Conservation (phyloP, 2,113 vertebrate genomes). For the Hippocampus mohnikei region DNA sequence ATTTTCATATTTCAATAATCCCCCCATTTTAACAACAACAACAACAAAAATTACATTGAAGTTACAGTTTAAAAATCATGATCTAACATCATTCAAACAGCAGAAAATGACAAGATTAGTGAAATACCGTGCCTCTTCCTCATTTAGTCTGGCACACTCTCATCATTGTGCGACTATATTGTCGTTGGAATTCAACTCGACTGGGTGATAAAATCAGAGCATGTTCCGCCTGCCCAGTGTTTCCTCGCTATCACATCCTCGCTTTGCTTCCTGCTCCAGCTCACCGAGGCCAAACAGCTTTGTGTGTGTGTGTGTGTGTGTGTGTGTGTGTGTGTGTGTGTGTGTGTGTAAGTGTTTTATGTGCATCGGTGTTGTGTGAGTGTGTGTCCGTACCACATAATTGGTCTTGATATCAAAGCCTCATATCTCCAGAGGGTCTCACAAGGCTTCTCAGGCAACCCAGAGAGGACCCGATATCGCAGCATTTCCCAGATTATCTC, state of each 20-base stretch:
- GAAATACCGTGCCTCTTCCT: not conserved
- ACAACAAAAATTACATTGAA: not conserved
- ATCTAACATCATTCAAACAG: not conserved
- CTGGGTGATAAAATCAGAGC: constrained; percentile 64
- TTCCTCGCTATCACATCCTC: constrained; percentile 64
- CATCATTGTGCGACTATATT: constrained; percentile 50
- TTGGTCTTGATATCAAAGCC: constrained; percentile 74
- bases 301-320: constrained; percentile 12
- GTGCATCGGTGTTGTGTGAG: constrained; percentile 13
- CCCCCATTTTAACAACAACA: too few relatives aligned
- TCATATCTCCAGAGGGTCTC: constrained; percentile 70
- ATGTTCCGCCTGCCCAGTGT: constrained; percentile 63
- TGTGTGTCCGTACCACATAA: constrained; percentile 57
- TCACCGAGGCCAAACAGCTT: constrained; percentile 45
- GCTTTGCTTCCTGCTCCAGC: constrained; percentile 57
- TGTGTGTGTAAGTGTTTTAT: not conserved
- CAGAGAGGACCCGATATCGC: constrained; percentile 65
- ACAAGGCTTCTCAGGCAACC: constrained; percentile 67
- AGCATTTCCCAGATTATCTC: constrained; percentile 66
- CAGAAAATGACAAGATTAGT: not conserved
- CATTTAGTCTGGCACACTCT: constrained; percentile 39
- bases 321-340: constrained; percentile 16
- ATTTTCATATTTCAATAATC: too few relatives aligned
- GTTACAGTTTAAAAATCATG: not conserved
- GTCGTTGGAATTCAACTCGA: constrained; percentile 44